Evolutionary conservation across 1,140 invertebrate species (phyloP).

Genomic region (Brachionus paranguensis): DNA sequence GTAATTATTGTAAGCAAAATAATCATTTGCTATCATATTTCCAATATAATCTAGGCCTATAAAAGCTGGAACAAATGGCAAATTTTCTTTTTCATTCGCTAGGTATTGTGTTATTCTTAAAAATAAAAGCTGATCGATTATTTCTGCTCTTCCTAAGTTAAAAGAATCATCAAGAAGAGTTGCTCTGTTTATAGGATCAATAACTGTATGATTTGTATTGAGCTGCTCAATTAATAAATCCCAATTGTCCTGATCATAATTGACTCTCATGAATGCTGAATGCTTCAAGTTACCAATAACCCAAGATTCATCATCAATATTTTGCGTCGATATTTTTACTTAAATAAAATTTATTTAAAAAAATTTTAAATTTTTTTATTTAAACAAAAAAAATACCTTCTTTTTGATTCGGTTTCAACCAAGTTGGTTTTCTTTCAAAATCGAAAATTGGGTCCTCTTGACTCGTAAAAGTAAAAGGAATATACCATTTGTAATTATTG

Average conservation of each 20-base stretch:
- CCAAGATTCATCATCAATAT: neutral
- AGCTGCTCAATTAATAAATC: slow-evolving; percentile 57
- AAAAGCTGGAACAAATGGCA: slow-evolving; percentile 33
- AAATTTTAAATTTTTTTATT: neutral
- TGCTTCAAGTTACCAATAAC: slow-evolving; percentile 79
- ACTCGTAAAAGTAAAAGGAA: slow-evolving; percentile 44
- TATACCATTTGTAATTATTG: slow-evolving; percentile 42
- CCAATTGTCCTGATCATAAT: slow-evolving; percentile 75
- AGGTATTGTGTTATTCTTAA: slow-evolving; percentile 17
- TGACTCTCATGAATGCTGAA: slow-evolving; percentile 76
- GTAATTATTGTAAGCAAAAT: neutral
- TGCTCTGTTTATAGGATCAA: slow-evolving; percentile 60
- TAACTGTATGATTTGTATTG: slow-evolving; percentile 41
- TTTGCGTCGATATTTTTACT: neutral
- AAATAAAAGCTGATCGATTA: slow-evolving; percentile 15
- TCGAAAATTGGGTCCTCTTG: slow-evolving; percentile 3
- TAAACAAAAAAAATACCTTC: neutral
- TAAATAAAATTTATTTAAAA: too few relatives aligned
- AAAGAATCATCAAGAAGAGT: slow-evolving; percentile 80
- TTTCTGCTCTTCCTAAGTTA: slow-evolving; percentile 61
- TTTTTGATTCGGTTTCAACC: slow-evolving; percentile 53
- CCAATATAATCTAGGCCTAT: neutral
- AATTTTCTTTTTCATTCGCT: neutral
- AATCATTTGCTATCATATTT: neutral
- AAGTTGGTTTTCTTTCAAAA: slow-evolving; percentile 42